Evolutionary conservation across 2,888 invertebrate genomes (phyloP), one percentile per base, ranked within the genome.

Genomic region (Drosophila lacicola): DNA sequence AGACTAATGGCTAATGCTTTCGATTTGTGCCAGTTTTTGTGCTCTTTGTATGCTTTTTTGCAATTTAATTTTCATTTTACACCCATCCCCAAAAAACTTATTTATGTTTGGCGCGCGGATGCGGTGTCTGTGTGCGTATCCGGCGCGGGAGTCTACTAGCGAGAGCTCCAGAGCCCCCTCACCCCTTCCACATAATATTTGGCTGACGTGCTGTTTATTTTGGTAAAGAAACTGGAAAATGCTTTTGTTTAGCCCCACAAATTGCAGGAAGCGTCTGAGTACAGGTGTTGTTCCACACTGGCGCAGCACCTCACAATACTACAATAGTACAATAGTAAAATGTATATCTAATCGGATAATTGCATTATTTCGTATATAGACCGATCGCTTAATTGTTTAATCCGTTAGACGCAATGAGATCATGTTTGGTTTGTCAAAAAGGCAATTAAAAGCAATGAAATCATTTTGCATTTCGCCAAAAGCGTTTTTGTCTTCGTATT

Each of bases 41-140:
- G 60, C 64, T 47, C 56, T 70, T 63, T 46, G 57, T 66, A 71
- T 78, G 74, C 67, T 65, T 54, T 54, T 66, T 66, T 81, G 81
- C 82, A 85, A 83, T 88, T 70, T 67, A 81, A 80, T 72, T 85
- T 76, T 81, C 66, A 68, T 74, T 84, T 76, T 78, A 82, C 81
- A 74, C 68, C 70, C 80, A 83, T 70, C 76, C 75, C 74, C 29
- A 29, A 79, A 74, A 79, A 80, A 76, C 79, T 83, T 80, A 87
- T 82, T 80, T 74, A 80, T 79, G 84, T 81, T 82, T 78, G 72
- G 68, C 78, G 74, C 74, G 65, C 75, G 75, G 75, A 75, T 75
- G 64, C 45, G 47, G 42, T 29, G 51, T 25, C 36, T 50, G 37
- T 44, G 66, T 68, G 72, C 75, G 80, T 78, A 85, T 88, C 83